These are phyloP conservation scores for Buphagus erythrorhynchus DNA, from an alignment of 2,797 vertebrate genomes.

Conservation along the genomic window DNA sequence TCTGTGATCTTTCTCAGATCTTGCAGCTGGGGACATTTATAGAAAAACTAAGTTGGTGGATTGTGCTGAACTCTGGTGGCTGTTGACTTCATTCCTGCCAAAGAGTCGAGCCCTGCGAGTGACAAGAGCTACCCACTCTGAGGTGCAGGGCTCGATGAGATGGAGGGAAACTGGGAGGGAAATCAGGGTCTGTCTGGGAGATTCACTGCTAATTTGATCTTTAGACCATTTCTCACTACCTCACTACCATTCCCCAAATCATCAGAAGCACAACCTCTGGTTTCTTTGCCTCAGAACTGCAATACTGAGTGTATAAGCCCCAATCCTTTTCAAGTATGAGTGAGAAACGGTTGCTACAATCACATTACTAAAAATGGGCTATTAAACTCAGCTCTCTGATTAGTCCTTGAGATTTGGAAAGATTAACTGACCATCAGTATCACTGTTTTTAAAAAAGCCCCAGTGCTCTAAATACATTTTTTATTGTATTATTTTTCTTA, in stretches of 20 bases:
- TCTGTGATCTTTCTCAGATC: background rate
- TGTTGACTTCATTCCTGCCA: background rate
- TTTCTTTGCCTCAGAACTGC: background rate
- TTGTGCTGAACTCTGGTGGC: background rate
- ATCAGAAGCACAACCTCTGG: background rate
- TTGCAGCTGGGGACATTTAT: background rate
- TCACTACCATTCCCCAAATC: background rate
- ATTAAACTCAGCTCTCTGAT: background rate
- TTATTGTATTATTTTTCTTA: background rate
- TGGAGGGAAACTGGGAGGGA: background rate
- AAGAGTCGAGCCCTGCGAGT: accelerated
- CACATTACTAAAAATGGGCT: background rate
- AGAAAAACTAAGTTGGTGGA: background rate
- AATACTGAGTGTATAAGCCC: background rate
- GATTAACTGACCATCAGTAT: background rate
- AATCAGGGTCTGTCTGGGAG: background rate
- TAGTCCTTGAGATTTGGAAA: background rate
- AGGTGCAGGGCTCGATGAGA: background rate
- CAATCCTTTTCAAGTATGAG: background rate
- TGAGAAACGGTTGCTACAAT: background rate
- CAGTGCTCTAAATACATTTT: background rate
- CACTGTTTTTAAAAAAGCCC: background rate
- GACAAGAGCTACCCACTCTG: background rate
- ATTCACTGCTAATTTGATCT: background rate
- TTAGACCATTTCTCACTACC: background rate